A percentile compares a stretch with the other conserved stretches of the same genome.
These are phyloP conservation scores for Esperia sulphurella DNA, from an alignment of 2,888 invertebrate species.

Conservation along the genomic window DNA sequence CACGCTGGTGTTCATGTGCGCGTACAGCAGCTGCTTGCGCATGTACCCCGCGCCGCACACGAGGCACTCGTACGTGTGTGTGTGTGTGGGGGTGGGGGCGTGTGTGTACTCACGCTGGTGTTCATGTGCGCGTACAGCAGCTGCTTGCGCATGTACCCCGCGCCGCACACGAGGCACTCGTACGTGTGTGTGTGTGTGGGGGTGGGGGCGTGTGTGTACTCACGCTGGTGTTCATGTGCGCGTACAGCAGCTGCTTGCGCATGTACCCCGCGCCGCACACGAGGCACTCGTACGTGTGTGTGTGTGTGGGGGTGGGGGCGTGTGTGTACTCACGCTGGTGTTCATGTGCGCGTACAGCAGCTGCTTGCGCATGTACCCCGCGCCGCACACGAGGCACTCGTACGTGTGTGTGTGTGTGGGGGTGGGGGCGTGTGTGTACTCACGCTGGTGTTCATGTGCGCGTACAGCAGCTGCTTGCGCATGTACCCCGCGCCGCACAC, in stretches of 20 bases:
- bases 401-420: conserved; percentile 66
- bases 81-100: too few species aligned
- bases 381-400: conserved; percentile 89
- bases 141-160: conserved; percentile 91
- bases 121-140: conserved; percentile 88
- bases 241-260: conserved; percentile 87
- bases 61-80: conserved; percentile 84
- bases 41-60: conserved; percentile 91
- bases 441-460: conserved; percentile 86
- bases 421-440: conserved; percentile 15
- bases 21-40: conserved; percentile 87
- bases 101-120: conserved; percentile 61
- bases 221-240: conserved; percentile 86
- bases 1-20: conserved; percentile 86
- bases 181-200: conserved; percentile 66
- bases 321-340: conserved; percentile 61
- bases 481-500: conserved; percentile 91
- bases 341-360: conserved; percentile 88
- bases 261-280: conserved; percentile 91
- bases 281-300: conserved; percentile 84
- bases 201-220: conserved; percentile 15
- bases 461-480: conserved; percentile 87
- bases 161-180: conserved; percentile 89
- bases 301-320: too few species aligned
- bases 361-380: conserved; percentile 91